phyloP scores from a whole-genome alignment of 2,797 vertebrate genomes.

The Phataginus tetradactyla region DNA sequence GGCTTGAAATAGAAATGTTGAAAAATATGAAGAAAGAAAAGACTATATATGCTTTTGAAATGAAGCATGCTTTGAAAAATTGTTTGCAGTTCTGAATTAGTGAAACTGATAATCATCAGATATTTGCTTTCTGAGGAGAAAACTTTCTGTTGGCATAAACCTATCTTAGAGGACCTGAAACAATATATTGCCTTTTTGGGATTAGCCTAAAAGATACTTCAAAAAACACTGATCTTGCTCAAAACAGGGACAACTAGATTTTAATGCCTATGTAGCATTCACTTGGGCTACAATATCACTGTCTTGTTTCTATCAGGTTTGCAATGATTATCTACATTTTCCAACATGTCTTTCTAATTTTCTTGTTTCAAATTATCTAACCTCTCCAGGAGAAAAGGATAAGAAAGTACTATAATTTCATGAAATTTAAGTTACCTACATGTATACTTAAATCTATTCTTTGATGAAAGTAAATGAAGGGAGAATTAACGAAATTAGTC shows the following conservation, averaged over 20 bases:
- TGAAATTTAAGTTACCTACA: slow-evolving; percentile 55
- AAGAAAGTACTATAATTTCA: slow-evolving; percentile 50
- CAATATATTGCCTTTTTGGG: background rate
- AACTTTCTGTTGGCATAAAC: background rate
- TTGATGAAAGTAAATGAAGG: slow-evolving; percentile 72
- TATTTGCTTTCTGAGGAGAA: slow-evolving; percentile 11
- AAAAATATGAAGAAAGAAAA: background rate
- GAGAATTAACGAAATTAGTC: slow-evolving; percentile 73
- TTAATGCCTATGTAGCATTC: background rate
- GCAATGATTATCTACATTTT: background rate
- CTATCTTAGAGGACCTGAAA: background rate
- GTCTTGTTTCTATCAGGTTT: background rate
- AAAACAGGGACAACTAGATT: background rate
- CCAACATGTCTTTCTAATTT: background rate
- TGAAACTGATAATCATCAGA: slow-evolving; percentile 27
- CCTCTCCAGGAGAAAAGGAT: background rate
- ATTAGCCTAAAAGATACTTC: background rate
- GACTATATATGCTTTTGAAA: slow-evolving; percentile 1
- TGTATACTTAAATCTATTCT: slow-evolving; percentile 69
- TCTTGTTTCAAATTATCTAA: slow-evolving; percentile 48
- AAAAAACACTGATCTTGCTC: background rate
- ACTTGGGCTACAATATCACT: background rate
- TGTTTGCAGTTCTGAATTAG: background rate
- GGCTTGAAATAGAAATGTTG: background rate
- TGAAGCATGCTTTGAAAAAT: slow-evolving; percentile 17